phyloP scores from a whole-genome alignment of 2,797 vertebrate species.

The Sylvilagus floridanus region DNA sequence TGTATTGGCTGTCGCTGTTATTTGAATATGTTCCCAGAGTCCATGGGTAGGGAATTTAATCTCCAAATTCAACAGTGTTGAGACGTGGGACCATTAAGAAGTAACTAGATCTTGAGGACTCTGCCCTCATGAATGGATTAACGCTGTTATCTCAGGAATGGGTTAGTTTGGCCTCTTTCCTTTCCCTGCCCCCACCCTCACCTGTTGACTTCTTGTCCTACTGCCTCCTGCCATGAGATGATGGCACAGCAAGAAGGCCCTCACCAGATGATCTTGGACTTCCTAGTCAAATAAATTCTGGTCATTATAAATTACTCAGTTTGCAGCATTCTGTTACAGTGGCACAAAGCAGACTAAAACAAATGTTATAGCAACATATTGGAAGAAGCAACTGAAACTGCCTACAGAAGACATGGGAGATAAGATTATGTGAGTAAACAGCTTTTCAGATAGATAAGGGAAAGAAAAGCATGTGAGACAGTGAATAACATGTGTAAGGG shows the following conservation, averaged over 20 bases:
- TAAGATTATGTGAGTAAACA: neutral
- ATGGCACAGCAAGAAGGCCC: neutral
- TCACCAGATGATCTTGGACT: neutral
- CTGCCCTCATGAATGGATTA: neutral
- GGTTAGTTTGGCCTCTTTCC: neutral
- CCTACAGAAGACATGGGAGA: neutral
- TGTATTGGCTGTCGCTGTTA: neutral
- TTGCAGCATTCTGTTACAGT: neutral
- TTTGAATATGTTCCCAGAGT: neutral
- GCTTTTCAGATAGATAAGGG: neutral
- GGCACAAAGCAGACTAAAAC: neutral
- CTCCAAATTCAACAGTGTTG: neutral
- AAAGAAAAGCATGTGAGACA: neutral
- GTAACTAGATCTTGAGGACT: neutral
- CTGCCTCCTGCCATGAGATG: neutral
- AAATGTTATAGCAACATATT: neutral
- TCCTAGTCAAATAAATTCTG: neutral
- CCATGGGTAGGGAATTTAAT: neutral
- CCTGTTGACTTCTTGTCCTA: neutral
- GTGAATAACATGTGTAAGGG: neutral
- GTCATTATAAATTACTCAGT: neutral
- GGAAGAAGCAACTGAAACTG: neutral
- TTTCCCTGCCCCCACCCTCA: neutral
- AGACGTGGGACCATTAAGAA: neutral
- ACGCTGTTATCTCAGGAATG: neutral